A percentile compares a stretch with the other conserved stretches of the same genome.
phyloP scores from a whole-genome alignment of 2,888 invertebrate species.

The Macrosiphum euphorbiae region DNA sequence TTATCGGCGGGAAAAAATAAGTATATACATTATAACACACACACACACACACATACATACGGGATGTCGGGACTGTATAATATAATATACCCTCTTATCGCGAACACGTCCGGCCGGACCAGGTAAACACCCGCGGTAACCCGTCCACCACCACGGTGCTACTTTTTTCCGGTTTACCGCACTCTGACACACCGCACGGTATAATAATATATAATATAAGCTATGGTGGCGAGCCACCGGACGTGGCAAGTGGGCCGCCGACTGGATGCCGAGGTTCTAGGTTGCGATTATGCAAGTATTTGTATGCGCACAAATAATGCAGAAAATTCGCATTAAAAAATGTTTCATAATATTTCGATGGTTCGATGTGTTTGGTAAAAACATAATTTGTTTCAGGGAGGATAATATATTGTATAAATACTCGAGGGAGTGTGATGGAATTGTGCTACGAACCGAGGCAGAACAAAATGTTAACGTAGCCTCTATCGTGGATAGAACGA shows the following conservation, averaged over 20 bases:
- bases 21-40: neutral
- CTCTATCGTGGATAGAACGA: neutral
- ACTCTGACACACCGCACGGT: neutral
- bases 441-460: neutral
- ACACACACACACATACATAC: neutral
- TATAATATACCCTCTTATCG: neutral
- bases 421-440: neutral
- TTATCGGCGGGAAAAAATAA: neutral
- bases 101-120: neutral
- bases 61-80: neutral
- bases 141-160: neutral
- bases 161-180: conserved; percentile 5
- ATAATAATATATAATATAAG: neutral
- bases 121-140: neutral
- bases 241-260: neutral
- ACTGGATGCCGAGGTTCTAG: neutral
- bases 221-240: neutral
- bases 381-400: neutral
- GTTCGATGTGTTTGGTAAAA: neutral
- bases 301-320: too few relatives aligned
- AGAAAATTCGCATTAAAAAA: neutral
- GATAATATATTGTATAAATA: neutral
- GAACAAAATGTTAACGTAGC: neutral
- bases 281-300: neutral
- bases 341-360: neutral